Evolutionary conservation across 2,797 vertebrate species (phyloP).

Genomic region (Gadopsis bispinosus): DNA sequence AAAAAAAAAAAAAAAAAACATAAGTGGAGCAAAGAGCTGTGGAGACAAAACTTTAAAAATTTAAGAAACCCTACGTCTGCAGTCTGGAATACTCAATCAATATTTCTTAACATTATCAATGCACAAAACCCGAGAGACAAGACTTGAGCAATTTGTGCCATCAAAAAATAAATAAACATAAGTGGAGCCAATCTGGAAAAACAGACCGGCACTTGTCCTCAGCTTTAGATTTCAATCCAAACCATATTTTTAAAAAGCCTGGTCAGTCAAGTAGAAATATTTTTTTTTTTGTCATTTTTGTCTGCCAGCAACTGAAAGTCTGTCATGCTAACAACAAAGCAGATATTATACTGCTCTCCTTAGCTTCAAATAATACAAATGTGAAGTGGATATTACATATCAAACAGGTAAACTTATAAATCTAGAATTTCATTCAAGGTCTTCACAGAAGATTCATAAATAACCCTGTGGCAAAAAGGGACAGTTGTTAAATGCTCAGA

Average conservation of each 20-base stretch:
- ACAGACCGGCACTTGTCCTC: not conserved
- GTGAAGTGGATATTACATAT: slow-evolving; percentile 1
- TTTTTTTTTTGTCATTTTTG: not conserved
- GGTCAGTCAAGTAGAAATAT: slow-evolving; percentile 9
- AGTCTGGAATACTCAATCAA: slow-evolving; percentile 3
- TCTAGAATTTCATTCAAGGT: slow-evolving; percentile 88
- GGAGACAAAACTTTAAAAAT: not conserved
- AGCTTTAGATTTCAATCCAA: slow-evolving; percentile 36
- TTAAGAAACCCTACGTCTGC: not conserved
- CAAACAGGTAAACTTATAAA: slow-evolving; percentile 52
- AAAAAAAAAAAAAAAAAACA: slow-evolving; percentile 23
- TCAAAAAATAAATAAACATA: slow-evolving; percentile 43
- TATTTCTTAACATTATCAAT: slow-evolving; percentile 29
- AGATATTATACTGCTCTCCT: not conserved
- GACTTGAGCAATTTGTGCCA: slow-evolving; percentile 23
- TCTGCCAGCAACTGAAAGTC: not conserved
- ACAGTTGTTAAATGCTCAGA: slow-evolving; percentile 5
- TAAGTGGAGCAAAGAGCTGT: not conserved
- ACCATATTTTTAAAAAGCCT: slow-evolving; percentile 4
- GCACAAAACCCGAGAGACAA: slow-evolving; percentile 27
- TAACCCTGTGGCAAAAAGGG: slow-evolving; percentile 81
- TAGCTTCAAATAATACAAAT: slow-evolving; percentile 1
- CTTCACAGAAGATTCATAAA: slow-evolving; percentile 89
- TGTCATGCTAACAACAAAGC: not conserved
- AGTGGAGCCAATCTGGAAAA: slow-evolving; percentile 30